Percentiles rank a stretch among this genome's conserved stretches.
Evolutionary conservation across 2,888 invertebrate genomes (phyloP).

Genomic region (Apotomis capreana): DNA sequence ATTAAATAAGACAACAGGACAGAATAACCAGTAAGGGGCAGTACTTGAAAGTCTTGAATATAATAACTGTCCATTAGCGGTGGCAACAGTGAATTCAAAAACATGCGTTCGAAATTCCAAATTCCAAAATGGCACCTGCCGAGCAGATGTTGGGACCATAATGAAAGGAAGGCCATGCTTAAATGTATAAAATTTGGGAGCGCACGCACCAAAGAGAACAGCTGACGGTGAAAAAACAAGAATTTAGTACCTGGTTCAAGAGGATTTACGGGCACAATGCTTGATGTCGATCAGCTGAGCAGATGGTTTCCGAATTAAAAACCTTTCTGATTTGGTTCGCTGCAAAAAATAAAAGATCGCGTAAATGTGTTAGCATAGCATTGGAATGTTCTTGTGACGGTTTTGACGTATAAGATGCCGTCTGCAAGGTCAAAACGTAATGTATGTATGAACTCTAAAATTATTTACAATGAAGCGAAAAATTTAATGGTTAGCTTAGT

Average conservation of each 20-base stretch:
- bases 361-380: neutral
- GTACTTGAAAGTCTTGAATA: neutral
- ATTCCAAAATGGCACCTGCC: slow-evolving; percentile 72
- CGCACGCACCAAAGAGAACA: slow-evolving; percentile 64
- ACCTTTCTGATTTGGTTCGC: slow-evolving; percentile 34
- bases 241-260: slow-evolving; percentile 62
- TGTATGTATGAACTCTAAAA: too few relatives aligned
- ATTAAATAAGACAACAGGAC: neutral
- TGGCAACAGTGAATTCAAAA: slow-evolving; percentile 29
- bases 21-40: neutral
- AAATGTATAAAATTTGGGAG: slow-evolving; percentile 66
- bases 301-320: slow-evolving; percentile 48
- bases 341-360: slow-evolving; percentile 21
- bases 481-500: too few relatives aligned
- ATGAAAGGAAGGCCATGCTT: slow-evolving; percentile 57
- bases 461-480: too few relatives aligned
- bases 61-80: slow-evolving; percentile 10
- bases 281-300: slow-evolving; percentile 66
- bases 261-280: slow-evolving; percentile 48
- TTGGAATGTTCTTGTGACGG: neutral
- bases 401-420: neutral
- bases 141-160: slow-evolving; percentile 68
- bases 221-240: slow-evolving; percentile 66
- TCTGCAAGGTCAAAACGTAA: too few relatives aligned
- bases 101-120: slow-evolving; percentile 55